Evolutionary conservation across 2,888 invertebrate genomes (phyloP).

Genomic region (Drosophila conformis): DNA sequence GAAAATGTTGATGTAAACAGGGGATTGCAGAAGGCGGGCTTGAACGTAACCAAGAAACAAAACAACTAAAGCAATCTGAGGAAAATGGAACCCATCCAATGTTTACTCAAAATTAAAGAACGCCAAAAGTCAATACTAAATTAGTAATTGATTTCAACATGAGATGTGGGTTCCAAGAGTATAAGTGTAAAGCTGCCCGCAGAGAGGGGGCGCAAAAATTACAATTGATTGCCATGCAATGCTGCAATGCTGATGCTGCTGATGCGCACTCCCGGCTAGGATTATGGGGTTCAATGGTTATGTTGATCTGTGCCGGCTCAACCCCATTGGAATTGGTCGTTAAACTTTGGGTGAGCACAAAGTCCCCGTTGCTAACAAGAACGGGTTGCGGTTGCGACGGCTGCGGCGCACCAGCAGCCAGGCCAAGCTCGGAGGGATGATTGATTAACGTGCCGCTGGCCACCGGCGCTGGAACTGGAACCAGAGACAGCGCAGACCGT

Average conservation of each 20-base stretch:
- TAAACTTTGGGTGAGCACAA: constrained; percentile 38
- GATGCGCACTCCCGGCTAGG: background rate
- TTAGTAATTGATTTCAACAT: background rate
- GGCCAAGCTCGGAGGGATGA: constrained; percentile 41
- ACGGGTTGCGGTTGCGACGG: constrained; percentile 1
- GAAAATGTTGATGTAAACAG: too few species aligned
- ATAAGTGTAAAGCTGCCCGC: background rate
- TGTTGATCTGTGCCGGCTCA: constrained; percentile 54
- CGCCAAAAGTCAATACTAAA: background rate
- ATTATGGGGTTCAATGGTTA: constrained; percentile 52
- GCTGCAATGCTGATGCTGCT: background rate
- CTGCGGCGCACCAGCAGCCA: constrained; percentile 9
- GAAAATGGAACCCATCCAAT: background rate
- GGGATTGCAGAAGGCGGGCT: too few species aligned
- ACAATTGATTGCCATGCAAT: constrained; percentile 74
- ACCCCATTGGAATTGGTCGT: background rate
- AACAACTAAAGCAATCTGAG: background rate
- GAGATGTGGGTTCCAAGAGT: background rate
- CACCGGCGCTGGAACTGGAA: constrained; percentile 1
- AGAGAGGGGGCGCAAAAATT: constrained; percentile 63
- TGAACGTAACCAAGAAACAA: background rate
- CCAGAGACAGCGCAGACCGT: background rate
- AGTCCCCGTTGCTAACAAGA: constrained; percentile 22
- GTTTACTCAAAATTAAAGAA: background rate
- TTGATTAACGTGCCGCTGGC: constrained; percentile 14